phyloP scores from a whole-genome alignment of 2,113 vertebrate species.

The Oreocharis arfaki region DNA sequence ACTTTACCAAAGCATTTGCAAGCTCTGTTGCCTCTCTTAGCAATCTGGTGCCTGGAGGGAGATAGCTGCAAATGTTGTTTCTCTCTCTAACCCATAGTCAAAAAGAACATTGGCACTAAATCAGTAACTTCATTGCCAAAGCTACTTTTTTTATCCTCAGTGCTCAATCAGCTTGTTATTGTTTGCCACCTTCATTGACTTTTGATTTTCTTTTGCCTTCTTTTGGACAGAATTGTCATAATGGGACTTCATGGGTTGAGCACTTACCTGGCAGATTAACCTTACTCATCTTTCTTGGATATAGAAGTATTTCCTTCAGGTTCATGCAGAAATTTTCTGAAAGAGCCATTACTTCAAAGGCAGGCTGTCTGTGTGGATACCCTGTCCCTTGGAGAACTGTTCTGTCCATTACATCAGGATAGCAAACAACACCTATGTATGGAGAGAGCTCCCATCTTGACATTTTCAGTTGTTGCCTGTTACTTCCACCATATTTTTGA shows the following conservation, averaged over 20 bases:
- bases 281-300: not conserved
- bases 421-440: not conserved
- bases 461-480: not conserved
- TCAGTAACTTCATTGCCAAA: not conserved
- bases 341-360: not conserved
- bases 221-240: not conserved
- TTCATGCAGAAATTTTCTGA: not conserved
- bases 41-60: not conserved
- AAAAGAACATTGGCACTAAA: not conserved
- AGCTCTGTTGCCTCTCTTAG: not conserved
- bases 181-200: not conserved
- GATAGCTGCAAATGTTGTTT: not conserved
- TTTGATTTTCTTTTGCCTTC: not conserved
- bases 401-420: not conserved
- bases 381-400: not conserved
- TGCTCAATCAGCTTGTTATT: not conserved
- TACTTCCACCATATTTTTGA: not conserved
- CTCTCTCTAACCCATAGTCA: not conserved
- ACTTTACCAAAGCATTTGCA: not conserved
- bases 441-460: not conserved
- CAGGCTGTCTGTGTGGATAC: not conserved
- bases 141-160: not conserved
- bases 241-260: not conserved
- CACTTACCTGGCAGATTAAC: not conserved
- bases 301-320: not conserved